A percentile compares a stretch with the other conserved stretches of the same genome.
phyloP scores from a whole-genome alignment of 2,113 vertebrate genomes.

The Trinectes maculatus region DNA sequence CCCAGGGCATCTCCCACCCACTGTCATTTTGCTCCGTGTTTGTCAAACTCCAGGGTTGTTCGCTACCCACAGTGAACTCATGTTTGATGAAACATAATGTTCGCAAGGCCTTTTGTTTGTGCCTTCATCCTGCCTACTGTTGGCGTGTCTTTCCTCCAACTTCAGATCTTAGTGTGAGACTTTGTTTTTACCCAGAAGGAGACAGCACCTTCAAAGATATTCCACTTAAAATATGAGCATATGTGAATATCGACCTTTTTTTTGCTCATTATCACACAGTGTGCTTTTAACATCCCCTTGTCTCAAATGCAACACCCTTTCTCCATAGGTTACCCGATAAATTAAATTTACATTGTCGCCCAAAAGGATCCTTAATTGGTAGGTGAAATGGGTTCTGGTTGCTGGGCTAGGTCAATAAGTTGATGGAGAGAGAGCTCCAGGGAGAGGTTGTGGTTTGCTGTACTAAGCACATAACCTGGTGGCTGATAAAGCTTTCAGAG shows the following conservation, averaged over 20 bases:
- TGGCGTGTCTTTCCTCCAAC: background rate
- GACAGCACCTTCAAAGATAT: background rate
- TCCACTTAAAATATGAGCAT: background rate
- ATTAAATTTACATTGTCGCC: slow-evolving; percentile 42
- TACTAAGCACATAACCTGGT: slow-evolving; percentile 65
- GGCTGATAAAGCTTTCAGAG: slow-evolving; percentile 70
- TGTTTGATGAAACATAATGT: slow-evolving; percentile 63
- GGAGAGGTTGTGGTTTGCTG: slow-evolving; percentile 60
- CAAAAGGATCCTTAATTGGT: slow-evolving; percentile 63
- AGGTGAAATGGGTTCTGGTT: slow-evolving; percentile 70
- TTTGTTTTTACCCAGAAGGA: background rate
- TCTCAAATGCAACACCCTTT: slow-evolving; percentile 9
- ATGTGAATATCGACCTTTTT: background rate
- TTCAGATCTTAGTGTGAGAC: background rate
- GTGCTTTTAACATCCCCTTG: slow-evolving; percentile 38
- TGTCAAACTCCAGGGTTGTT: slow-evolving; percentile 44
- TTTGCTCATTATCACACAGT: slow-evolving; percentile 12
- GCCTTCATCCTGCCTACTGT: background rate
- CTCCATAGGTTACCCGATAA: slow-evolving; percentile 18
- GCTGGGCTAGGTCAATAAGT: slow-evolving; percentile 67
- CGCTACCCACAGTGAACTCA: slow-evolving; percentile 32
- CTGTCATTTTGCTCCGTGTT: slow-evolving; percentile 64
- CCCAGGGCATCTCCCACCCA: slow-evolving; percentile 45
- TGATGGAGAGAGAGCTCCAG: slow-evolving; percentile 52
- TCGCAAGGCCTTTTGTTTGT: slow-evolving; percentile 8